Percentiles rank a stretch among this genome's conserved stretches.
Evolutionary conservation across 2,888 invertebrate species (phyloP).

Genomic region (Electrophaes corylata): DNA sequence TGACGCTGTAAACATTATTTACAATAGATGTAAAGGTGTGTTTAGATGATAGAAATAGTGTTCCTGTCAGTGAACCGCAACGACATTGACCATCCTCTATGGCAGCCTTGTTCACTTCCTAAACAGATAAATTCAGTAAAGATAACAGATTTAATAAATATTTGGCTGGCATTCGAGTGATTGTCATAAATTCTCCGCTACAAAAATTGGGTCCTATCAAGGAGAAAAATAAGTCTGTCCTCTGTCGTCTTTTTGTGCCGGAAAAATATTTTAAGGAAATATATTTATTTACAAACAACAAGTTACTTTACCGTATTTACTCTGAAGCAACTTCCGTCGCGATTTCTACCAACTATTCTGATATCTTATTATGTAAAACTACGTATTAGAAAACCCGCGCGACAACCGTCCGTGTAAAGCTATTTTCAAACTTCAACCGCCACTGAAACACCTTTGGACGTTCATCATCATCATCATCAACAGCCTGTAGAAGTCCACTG

Average conservation of each 20-base stretch:
- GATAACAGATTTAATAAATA: not conserved
- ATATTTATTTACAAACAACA: not conserved
- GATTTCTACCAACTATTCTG: not conserved
- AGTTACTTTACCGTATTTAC: not conserved
- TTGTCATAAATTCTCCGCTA: not conserved
- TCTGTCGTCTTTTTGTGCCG: not conserved
- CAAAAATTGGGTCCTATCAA: not conserved
- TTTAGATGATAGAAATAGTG: too few relatives aligned
- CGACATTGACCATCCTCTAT: slow-evolving; percentile 12
- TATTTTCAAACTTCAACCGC: too few relatives aligned
- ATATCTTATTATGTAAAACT: too few relatives aligned
- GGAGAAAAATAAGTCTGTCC: not conserved
- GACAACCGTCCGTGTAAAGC: too few relatives aligned
- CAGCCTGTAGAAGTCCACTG: too few relatives aligned
- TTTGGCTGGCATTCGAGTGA: not conserved
- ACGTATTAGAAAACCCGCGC: too few relatives aligned
- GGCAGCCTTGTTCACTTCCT: slow-evolving; percentile 1
- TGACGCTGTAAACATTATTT: too few relatives aligned
- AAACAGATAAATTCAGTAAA: slow-evolving; percentile 4
- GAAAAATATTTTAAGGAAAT: not conserved
- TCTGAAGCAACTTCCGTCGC: not conserved
- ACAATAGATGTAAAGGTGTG: too few relatives aligned
- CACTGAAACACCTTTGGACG: too few relatives aligned
- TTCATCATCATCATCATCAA: too few relatives aligned
- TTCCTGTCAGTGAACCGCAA: not conserved